These are phyloP conservation scores for Acanthosepion esculentum DNA, from an alignment of 2,888 invertebrate genomes.

Conservation along the genomic window DNA sequence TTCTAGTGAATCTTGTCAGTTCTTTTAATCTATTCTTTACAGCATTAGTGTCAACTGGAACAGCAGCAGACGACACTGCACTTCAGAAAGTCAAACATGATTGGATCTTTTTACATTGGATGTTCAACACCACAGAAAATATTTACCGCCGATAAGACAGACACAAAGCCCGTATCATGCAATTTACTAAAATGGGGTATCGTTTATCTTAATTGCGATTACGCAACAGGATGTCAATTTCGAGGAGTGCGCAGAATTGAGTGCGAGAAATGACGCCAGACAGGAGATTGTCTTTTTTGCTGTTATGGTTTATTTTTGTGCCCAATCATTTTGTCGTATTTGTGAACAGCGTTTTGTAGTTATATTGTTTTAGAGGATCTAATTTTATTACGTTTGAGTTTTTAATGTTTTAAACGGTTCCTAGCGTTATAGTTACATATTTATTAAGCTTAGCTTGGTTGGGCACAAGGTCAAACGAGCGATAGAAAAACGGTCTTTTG, in stretches of 20 bases:
- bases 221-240: background rate
- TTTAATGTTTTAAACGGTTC: no score
- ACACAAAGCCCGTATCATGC: background rate
- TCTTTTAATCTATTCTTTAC: background rate
- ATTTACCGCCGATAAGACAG: background rate
- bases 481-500: no score
- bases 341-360: background rate
- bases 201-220: slow-evolving; percentile 23
- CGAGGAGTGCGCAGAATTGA: background rate
- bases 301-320: background rate
- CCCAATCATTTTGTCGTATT: background rate
- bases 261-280: background rate
- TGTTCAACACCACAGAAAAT: background rate
- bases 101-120: no score
- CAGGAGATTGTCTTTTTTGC: background rate
- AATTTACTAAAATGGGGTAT: background rate
- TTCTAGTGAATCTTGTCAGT: no score
- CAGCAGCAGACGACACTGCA: background rate
- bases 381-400: no score
- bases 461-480: no score
- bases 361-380: background rate
- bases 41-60: background rate
- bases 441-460: no score
- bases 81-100: background rate
- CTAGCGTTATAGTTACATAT: no score